Conservation (phyloP, 2,797 vertebrate species). For the Ambastaia sidthimunki region DNA sequence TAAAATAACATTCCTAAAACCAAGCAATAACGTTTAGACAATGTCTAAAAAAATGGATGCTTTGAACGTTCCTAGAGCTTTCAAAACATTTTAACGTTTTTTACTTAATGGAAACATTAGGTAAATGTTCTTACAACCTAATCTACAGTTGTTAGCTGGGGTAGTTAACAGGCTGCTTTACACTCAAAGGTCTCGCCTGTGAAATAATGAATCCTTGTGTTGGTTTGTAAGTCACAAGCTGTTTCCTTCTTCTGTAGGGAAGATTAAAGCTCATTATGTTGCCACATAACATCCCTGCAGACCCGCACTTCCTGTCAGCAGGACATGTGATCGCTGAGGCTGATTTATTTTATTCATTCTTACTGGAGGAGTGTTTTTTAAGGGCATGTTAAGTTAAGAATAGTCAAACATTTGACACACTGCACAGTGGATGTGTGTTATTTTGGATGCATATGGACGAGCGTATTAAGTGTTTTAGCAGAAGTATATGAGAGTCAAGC, state of each 20-base stretch:
- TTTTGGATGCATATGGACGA: background rate
- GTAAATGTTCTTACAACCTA: too few relatives aligned
- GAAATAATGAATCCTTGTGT: slow-evolving; percentile 29
- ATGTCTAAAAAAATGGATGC: too few relatives aligned
- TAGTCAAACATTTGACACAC: background rate
- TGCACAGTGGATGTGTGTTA: background rate
- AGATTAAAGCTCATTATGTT: slow-evolving; percentile 45
- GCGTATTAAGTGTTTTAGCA: background rate
- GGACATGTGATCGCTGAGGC: slow-evolving; percentile 11
- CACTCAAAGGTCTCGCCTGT: slow-evolving; percentile 28
- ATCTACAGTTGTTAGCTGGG: too few relatives aligned
- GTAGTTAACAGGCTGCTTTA: slow-evolving; percentile 25
- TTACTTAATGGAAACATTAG: too few relatives aligned
- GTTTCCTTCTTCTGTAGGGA: slow-evolving; percentile 30
- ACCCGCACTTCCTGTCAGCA: slow-evolving; percentile 46
- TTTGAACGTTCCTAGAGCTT: too few relatives aligned
- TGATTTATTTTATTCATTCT: background rate
- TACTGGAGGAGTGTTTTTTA: background rate
- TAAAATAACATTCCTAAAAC: too few relatives aligned
- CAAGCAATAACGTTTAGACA: too few relatives aligned
- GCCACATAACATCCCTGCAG: slow-evolving; percentile 46
- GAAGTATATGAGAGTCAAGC: too few relatives aligned
- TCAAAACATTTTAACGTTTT: too few relatives aligned
- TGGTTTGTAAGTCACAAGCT: slow-evolving; percentile 26
- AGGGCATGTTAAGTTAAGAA: too few relatives aligned